Conservation (phyloP, 53 echinoderm and acorn worm species). For the Echinarachnius parma region DNA sequence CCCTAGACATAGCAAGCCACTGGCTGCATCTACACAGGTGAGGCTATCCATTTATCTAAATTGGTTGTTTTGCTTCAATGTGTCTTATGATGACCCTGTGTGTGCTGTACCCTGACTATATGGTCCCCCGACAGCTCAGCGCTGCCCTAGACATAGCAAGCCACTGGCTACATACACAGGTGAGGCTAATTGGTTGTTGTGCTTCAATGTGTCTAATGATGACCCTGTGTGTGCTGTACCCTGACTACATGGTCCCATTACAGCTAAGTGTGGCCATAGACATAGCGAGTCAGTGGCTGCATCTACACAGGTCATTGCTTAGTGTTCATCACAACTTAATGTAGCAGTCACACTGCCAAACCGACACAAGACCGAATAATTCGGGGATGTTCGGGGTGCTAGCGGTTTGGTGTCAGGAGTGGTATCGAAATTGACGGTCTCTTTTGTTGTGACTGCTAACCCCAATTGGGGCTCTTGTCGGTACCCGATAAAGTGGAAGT, state of each 20-base stretch:
- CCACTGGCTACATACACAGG: slow-evolving; percentile 88
- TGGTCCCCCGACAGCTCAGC: slow-evolving; percentile 76
- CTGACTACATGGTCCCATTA: slow-evolving; percentile 81
- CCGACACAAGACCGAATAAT: too few relatives aligned
- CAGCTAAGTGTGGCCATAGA: slow-evolving; percentile 79
- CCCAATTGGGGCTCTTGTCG: too few relatives aligned
- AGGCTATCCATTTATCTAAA: too few relatives aligned
- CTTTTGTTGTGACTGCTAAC: too few relatives aligned
- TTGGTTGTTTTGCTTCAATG: too few relatives aligned
- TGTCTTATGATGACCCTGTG: slow-evolving; percentile 63
- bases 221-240: slow-evolving; percentile 71
- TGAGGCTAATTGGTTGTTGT: slow-evolving; percentile 83
- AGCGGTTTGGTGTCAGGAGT: too few relatives aligned
- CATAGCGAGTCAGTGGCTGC: slow-evolving; percentile 93
- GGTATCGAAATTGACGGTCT: too few relatives aligned
- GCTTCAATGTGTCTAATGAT: slow-evolving; percentile 63
- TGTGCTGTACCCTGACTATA: slow-evolving; percentile 69
- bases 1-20: slow-evolving; percentile 85
- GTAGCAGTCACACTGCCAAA: too few relatives aligned
- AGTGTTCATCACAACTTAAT: slow-evolving; percentile 57
- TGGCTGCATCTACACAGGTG: slow-evolving; percentile 97
- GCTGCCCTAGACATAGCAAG: slow-evolving; percentile 70
- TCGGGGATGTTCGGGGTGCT: too few relatives aligned
- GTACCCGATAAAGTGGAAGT: too few relatives aligned
- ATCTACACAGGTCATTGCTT: slow-evolving; percentile 89